Conservation (phyloP, 64 coral and sea anemone species). For the Stichodactyla helianthus region DNA sequence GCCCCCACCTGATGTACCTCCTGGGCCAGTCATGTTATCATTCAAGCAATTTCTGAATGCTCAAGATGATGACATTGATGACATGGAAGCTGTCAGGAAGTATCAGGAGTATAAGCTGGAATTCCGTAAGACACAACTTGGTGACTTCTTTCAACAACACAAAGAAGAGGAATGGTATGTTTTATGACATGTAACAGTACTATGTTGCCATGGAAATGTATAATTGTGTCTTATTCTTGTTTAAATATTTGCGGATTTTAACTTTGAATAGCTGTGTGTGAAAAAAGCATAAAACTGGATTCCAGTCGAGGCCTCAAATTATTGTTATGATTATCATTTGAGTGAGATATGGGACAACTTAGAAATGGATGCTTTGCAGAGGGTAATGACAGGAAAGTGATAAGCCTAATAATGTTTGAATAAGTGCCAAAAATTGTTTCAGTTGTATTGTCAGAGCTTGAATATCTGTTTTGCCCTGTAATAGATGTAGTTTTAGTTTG, state of each 20-base stretch:
- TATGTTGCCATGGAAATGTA: neutral
- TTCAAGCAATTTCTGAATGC: constrained; percentile 98
- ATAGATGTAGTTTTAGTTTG: constrained; percentile 15
- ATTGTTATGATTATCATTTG: too few species aligned
- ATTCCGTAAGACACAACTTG: constrained; percentile 96
- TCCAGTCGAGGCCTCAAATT: too few species aligned
- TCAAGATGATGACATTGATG: constrained; percentile 91
- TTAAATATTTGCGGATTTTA: too few species aligned
- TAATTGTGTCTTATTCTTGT: too few species aligned
- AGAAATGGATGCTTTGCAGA: too few species aligned
- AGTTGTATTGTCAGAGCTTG: too few species aligned
- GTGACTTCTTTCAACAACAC: constrained; percentile 87
- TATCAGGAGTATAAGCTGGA: constrained; percentile 98
- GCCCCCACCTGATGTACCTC: constrained; percentile 10
- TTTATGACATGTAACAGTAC: neutral
- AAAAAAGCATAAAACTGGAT: too few species aligned
- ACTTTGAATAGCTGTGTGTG: too few species aligned
- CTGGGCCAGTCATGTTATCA: constrained; percentile 72
- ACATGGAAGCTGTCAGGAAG: constrained; percentile 87
- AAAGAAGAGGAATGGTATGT: constrained; percentile 99
- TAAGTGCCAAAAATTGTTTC: too few species aligned
- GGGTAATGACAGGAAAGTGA: too few species aligned
- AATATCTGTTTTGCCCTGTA: neutral
- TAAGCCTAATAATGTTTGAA: too few species aligned
- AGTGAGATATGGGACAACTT: too few species aligned